Base-by-base conservation (phyloP, 2,888 invertebrate genomes). In the Toxonevra muliebris region DNA sequence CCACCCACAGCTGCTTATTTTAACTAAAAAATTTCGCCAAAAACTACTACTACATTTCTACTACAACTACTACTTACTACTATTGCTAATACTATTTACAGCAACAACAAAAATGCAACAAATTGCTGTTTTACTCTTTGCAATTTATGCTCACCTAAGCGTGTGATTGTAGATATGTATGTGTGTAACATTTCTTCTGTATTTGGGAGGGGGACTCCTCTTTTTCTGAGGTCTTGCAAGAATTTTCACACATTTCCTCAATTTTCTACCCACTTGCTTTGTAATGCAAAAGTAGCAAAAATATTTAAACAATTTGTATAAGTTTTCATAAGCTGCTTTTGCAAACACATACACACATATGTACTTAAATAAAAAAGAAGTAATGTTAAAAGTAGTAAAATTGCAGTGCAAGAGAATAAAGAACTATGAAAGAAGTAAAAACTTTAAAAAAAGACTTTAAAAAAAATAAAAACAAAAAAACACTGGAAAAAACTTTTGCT, bases 111-210 rank as follows among this genome's bases (percentile, higher is more conserved):
- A 81, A 76, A 77, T 80, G 79, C 80, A 81, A 80, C 81, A 80
- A 80, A 81, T 80, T 80, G 80, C 79, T 71, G 71, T 69, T 70
- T 70, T 69, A 71, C 69, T 70, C 73, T 73, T 68, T 67, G 69
- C 69, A 81, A 80, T 79, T 81, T 80, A 76, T 80, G 82, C 80
- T 81, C 75, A 75, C 78, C 78, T 80, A 77, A 81, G 80, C 80
- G 77, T 79, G 72, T 80, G 79, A 80, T 80, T 80, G 77, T 80
- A 75, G 75, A 72, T 74, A 69, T 12, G 48, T 15, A 48, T 30
- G 30, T 2, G 30, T 30, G 30, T 30, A 4, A 30, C 30, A 30
- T 30, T 30, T 30, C n/a, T n/a, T n/a, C n/a, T n/a, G n/a, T n/a
- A n/a, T 30, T 30, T 30, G 2, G 30, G 30, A 30, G 30, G 30